These are phyloP conservation scores for Cyprinodon variegatus DNA, from an alignment of 2,113 vertebrate species.

Conservation along the genomic window DNA sequence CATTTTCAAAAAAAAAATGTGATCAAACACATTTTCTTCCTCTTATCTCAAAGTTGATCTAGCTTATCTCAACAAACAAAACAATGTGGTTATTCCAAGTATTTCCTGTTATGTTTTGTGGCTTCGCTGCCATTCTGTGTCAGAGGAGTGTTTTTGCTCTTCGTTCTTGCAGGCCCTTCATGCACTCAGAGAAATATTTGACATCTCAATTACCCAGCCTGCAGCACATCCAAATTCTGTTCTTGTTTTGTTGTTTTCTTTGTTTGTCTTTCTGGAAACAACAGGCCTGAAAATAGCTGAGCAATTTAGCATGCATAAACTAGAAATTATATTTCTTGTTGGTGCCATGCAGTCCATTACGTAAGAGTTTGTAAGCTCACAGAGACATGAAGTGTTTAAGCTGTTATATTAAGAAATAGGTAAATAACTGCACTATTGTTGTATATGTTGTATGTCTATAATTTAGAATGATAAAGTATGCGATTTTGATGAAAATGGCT, in stretches of 20 bases:
- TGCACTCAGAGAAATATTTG: background rate
- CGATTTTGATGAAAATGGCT: background rate
- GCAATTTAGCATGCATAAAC: background rate
- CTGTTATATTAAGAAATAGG: no score
- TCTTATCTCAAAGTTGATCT: slow-evolving; percentile 4
- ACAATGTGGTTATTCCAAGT: background rate
- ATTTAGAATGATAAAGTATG: background rate
- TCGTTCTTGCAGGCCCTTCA: background rate
- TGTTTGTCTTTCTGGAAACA: background rate
- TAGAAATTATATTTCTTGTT: background rate
- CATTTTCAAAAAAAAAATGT: background rate
- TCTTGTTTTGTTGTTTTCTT: background rate
- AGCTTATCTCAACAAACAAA: background rate
- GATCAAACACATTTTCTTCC: background rate
- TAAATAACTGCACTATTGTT: background rate
- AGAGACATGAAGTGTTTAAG: no score
- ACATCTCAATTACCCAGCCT: background rate
- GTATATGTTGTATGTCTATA: background rate
- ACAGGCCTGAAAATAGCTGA: background rate
- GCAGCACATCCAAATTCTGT: no score
- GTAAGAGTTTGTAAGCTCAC: no score
- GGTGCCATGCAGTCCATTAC: background rate
- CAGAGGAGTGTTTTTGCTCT: background rate
- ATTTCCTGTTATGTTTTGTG: slow-evolving; percentile 12
- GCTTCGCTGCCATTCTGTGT: background rate